Evolutionary conservation across 2,797 vertebrate species (phyloP), one percentile per base, ranked within the genome.

Genomic region (Leptatherina wallacei): DNA sequence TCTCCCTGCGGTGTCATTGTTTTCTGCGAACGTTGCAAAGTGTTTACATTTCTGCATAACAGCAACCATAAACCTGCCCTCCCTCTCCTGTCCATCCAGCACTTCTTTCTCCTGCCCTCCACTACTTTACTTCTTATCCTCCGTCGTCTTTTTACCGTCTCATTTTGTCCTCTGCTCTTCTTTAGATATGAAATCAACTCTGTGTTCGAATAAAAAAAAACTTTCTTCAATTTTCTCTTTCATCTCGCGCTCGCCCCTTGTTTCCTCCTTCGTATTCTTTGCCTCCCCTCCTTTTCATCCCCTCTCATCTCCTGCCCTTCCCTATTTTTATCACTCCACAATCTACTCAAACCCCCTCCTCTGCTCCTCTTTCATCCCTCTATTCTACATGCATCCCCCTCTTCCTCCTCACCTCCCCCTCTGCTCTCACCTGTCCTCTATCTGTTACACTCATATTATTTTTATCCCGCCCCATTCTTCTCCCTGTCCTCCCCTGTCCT

Each of bases 11-110:
- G 91, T 91, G 91, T 92, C 91, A 90, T 93, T 93, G 91, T 92
- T 93, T 93, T 93, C 83, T 93, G 91, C 91, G 73, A 84, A 91
- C 90, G 89, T 83, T 90, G 91, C 92, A 93, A 89, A 92, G 82
- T 92, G 90, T 93, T 93, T 92, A 92, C 91, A 92, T 93, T 92
- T 90, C 86, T 90, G 91, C 88, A 91, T 89, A 93, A 90, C 88
- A 90, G 92, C 90, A 89, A 75, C 89, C 90, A 90, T 90, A 91
- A 89, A 84, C 71, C 86, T 77, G 77, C 80, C 70, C 84, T 69
- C 76, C 78, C 81, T 63, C 71, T 74, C 49, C 69, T 55, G 51
- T 58, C 49, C 55, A 38, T 33, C 61, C 71, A 63, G 35, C 73
- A 2, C 64, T 35, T 66, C 58, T 29, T 33, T 14, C 36, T 71